A percentile compares a stretch with the other conserved stretches of the same genome.
phyloP scores from a whole-genome alignment of 2,888 invertebrate species.

The Amblyteles armatorius region DNA sequence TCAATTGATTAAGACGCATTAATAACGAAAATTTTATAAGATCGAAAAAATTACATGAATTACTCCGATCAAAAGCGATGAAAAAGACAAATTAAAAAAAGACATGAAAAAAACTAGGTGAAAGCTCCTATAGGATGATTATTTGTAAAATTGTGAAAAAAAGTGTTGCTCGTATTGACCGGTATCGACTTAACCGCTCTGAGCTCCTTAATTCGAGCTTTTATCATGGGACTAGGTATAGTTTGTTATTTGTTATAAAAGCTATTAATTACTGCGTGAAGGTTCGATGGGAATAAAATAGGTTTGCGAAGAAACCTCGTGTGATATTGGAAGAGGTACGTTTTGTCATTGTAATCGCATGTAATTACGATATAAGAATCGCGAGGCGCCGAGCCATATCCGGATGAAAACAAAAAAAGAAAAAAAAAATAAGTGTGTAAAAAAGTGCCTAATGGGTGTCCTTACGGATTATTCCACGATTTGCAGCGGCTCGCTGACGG shows the following conservation, averaged over 20 bases:
- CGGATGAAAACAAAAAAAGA: constrained; percentile 29
- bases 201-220: neutral
- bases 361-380: constrained; percentile 38
- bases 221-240: constrained; percentile 11
- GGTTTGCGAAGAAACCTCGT: neutral
- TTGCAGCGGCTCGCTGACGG: constrained; percentile 28
- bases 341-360: constrained; percentile 43
- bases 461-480: constrained; percentile 31
- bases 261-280: constrained; percentile 15
- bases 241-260: constrained; percentile 31
- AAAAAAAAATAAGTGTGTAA: constrained; percentile 35
- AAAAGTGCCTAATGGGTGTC: constrained; percentile 63
- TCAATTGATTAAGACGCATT: neutral
- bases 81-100: neutral
- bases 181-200: neutral
- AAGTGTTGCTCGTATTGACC: neutral
- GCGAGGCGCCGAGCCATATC: constrained; percentile 44
- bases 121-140: neutral
- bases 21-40: neutral
- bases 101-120: neutral
- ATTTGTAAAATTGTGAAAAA: neutral
- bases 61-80: neutral
- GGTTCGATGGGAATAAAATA: constrained; percentile 14
- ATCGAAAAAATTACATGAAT: neutral
- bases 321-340: constrained; percentile 50